phyloP scores from a whole-genome alignment of 2,113 vertebrate genomes.

The Scortum barcoo region DNA sequence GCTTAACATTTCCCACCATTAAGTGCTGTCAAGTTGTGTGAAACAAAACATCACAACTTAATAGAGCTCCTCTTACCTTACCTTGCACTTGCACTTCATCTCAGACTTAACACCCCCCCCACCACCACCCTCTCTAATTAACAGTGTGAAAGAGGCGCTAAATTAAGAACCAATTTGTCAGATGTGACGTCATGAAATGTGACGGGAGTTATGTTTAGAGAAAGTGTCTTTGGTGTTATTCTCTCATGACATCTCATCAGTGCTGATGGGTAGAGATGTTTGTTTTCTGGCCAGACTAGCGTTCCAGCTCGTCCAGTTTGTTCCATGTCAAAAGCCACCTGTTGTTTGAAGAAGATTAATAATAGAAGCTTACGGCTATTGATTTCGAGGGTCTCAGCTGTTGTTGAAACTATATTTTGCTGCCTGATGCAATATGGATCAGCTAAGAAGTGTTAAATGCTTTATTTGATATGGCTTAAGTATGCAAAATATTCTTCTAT shows the following conservation, averaged over 20 bases:
- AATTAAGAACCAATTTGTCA: slow-evolving; percentile 34
- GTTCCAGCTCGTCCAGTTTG: not conserved
- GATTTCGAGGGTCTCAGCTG: slow-evolving; percentile 27
- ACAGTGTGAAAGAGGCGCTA: slow-evolving; percentile 19
- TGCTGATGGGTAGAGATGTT: not conserved
- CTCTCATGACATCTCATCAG: slow-evolving; percentile 8
- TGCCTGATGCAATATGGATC: not conserved
- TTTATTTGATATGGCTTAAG: not conserved
- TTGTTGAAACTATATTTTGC: slow-evolving; percentile 4
- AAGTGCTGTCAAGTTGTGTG: not conserved
- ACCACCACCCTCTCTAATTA: no score
- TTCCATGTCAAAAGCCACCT: slow-evolving; percentile 37
- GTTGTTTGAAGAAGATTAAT: slow-evolving; percentile 30
- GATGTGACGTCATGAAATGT: slow-evolving; percentile 38
- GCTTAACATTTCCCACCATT: not conserved
- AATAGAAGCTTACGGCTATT: slow-evolving; percentile 24
- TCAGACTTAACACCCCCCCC: not conserved
- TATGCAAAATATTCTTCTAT: not conserved
- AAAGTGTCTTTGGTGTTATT: slow-evolving; percentile 33
- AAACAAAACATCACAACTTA: not conserved
- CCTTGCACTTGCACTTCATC: not conserved
- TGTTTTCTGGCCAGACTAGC: not conserved
- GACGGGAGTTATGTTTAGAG: slow-evolving; percentile 39
- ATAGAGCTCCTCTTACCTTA: not conserved
- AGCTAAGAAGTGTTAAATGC: not conserved